These are phyloP conservation scores for Unio delphinus DNA, from an alignment of 2,888 invertebrate species.

Conservation along the genomic window DNA sequence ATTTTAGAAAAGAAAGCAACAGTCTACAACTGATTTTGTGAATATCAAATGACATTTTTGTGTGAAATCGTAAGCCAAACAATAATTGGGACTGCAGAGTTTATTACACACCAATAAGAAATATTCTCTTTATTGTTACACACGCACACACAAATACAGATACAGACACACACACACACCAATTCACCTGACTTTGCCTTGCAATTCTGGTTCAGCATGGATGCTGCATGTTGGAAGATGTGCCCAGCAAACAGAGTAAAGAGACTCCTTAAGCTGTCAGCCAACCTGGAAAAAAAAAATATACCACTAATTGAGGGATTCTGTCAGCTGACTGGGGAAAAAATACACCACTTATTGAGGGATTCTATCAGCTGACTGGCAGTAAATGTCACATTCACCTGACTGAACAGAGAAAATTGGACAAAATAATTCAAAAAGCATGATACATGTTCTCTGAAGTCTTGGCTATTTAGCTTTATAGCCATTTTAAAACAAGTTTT, in stretches of 20 bases:
- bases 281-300: conserved; percentile 75
- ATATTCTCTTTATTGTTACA: too few species aligned
- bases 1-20: too few species aligned
- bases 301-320: background rate
- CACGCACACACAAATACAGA: too few species aligned
- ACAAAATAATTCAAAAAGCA: background rate
- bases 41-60: too few species aligned
- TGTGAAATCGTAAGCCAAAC: too few species aligned
- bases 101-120: too few species aligned
- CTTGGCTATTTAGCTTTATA: too few species aligned
- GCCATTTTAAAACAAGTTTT: too few species aligned
- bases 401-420: background rate
- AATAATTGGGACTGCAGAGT: too few species aligned
- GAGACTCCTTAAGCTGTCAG: conserved; percentile 86
- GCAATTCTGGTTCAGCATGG: conserved; percentile 81
- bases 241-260: conserved; percentile 92
- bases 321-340: background rate
- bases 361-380: background rate
- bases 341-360: background rate
- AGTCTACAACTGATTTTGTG: too few species aligned
- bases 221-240: conserved; percentile 85
- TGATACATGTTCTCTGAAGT: too few species aligned
- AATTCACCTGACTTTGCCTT: conserved; percentile 73
- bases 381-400: background rate
- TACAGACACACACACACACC: background rate